These are phyloP conservation scores for Zosterops lateralis DNA, from an alignment of 2,113 vertebrate genomes.

Conservation along the genomic window DNA sequence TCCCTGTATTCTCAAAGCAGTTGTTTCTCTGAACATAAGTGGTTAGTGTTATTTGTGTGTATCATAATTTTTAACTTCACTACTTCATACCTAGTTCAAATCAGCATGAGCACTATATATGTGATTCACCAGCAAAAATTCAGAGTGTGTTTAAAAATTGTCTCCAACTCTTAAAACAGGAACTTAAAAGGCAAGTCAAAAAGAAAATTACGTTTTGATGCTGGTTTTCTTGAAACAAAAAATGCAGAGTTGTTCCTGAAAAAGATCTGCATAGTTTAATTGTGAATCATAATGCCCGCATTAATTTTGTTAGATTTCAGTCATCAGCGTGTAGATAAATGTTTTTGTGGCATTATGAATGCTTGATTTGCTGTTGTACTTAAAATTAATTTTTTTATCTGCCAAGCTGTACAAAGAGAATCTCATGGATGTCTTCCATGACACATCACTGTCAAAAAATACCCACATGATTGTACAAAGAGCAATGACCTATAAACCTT, in stretches of 20 bases:
- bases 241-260: neutral
- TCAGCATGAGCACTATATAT: neutral
- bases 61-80: neutral
- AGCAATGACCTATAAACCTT: neutral
- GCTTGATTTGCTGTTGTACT: conserved; percentile 23
- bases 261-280: neutral
- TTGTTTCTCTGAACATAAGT: neutral
- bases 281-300: conserved; percentile 2
- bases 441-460: neutral
- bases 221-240: neutral
- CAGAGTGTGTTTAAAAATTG: neutral
- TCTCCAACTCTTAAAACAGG: neutral
- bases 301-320: conserved; percentile 45
- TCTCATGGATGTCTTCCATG: neutral
- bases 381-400: conserved; percentile 20
- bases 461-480: neutral
- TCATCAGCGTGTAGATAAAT: neutral
- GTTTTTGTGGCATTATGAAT: conserved; percentile 37
- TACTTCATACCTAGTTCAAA: neutral
- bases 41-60: neutral
- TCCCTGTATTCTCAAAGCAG: neutral
- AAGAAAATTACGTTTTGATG: neutral
- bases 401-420: neutral
- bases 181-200: neutral
- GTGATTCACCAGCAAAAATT: neutral